Base-by-base conservation (phyloP, 30 jellyfish, hydroid and myxozoan species). In the Hydractinia echinata region DNA sequence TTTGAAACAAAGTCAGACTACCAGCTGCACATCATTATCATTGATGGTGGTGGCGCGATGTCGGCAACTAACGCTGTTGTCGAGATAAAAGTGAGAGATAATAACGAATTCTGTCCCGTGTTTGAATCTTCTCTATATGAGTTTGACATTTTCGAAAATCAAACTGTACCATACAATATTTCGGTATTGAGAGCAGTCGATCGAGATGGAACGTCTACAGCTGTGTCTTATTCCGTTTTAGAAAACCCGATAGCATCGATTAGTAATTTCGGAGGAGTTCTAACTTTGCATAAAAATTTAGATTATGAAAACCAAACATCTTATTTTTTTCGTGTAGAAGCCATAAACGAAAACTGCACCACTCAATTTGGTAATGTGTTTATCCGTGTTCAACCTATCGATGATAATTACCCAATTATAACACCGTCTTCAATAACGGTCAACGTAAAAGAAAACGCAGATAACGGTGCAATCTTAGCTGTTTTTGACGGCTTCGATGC, bases 381-480 rank as follows among this genome's bases (percentile, higher is more conserved):
- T 64, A 64, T 64, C 74, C 19, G 39, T 64, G 74, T 64, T 64
- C 51, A 51, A n/a, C 51, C n/a, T 64, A 51, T 64, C 39, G 74
- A 64, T 64, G 74, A 64, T 64, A 64, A 64, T 13, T 7, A 64
- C 39, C 74, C 74, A n/a, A 51, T 64, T 4, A n/a, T 64, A 13
- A n/a, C n/a, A 64, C 10, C 39, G 18, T n/a, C 74, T 6, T 51
- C 74, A n/a, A n/a, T 13, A 64, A 13, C 8, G 16, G 74, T 64
- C 19, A 4, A 7, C 10, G 74, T 64, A 6, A 64, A 64, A 13
- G 74, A 64, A 64, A 64, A 64, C 39, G 74, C 74, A 1, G 74
- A 7, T n/a, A 51, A n/a, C n/a, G 74, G 74, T n/a, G 39, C 74
- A 6, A 64, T 64, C 8, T 51, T 64, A 6, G 74, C 74, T n/a